These are phyloP conservation scores for Calidris pugnax DNA, from an alignment of 2,113 vertebrate genomes.

Conservation along the genomic window DNA sequence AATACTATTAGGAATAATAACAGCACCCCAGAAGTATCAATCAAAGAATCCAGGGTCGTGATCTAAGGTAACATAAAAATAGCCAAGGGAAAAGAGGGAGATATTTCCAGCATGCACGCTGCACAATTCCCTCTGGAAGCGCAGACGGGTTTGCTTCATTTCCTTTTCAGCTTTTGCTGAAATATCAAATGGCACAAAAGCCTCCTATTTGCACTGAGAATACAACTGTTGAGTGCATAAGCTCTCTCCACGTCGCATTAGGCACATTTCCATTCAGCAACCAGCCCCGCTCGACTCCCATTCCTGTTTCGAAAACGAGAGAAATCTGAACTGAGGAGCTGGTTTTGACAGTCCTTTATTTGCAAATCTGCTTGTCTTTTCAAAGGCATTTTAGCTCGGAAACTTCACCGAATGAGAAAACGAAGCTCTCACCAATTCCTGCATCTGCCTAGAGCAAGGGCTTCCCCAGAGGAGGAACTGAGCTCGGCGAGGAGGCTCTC, in stretches of 20 bases:
- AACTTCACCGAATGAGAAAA: neutral
- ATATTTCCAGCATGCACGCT: neutral
- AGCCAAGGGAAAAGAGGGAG: neutral
- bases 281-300: neutral
- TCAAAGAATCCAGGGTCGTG: neutral
- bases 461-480: neutral
- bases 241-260: neutral
- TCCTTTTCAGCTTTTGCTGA: conserved; percentile 56
- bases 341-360: conserved; percentile 1
- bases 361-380: conserved; percentile 26
- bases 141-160: conserved; percentile 16
- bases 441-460: neutral
- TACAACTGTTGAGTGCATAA: conserved; percentile 38
- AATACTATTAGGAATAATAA: neutral
- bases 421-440: neutral
- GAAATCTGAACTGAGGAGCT: neutral
- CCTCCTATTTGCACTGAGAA: neutral
- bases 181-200: conserved; percentile 17
- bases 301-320: neutral
- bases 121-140: conserved; percentile 1
- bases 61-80: neutral
- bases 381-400: neutral
- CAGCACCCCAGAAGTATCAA: neutral
- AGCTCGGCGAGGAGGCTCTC: neutral
- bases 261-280: neutral